phyloP scores from a whole-genome alignment of 2,797 vertebrate genomes.

The Phrynocephalus guinanensis region DNA sequence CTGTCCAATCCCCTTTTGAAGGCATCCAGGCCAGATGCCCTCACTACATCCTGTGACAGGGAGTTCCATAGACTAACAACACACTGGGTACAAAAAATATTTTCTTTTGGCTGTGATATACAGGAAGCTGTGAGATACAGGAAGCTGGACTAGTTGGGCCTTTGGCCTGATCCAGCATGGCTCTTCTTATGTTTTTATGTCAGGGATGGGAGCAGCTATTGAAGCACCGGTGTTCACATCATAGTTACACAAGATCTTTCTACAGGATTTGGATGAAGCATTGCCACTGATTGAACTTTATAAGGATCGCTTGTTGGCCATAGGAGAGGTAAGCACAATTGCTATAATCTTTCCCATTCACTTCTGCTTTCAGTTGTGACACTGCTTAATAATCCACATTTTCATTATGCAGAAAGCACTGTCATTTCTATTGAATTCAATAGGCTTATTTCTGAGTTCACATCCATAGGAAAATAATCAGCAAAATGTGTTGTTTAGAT shows the following conservation, averaged over 20 bases:
- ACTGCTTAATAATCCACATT: not conserved
- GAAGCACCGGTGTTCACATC: not conserved
- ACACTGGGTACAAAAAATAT: no score
- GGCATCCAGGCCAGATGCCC: no score
- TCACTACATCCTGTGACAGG: no score
- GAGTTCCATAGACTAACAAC: no score
- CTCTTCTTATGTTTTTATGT: no score
- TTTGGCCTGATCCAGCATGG: no score
- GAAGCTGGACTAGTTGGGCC: no score
- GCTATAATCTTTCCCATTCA: accelerated
- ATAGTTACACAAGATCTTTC: not conserved
- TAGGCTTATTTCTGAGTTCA: not conserved
- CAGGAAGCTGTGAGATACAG: no score
- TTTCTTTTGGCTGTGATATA: no score
- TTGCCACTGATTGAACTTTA: slow-evolving; percentile 91
- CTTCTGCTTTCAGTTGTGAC: not conserved
- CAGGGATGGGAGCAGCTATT: no score
- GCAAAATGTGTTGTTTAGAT: not conserved
- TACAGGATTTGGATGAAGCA: slow-evolving; percentile 90
- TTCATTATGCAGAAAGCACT: not conserved
- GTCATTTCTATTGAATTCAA: not conserved
- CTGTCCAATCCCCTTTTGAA: no score
- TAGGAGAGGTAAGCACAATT: slow-evolving; percentile 87
- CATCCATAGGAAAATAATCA: not conserved
- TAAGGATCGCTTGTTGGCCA: slow-evolving; percentile 89